A percentile compares a stretch with the other conserved stretches of the same genome.
Conservation (phyloP, 2,113 vertebrate genomes). For the Dasyornis broadbenti region DNA sequence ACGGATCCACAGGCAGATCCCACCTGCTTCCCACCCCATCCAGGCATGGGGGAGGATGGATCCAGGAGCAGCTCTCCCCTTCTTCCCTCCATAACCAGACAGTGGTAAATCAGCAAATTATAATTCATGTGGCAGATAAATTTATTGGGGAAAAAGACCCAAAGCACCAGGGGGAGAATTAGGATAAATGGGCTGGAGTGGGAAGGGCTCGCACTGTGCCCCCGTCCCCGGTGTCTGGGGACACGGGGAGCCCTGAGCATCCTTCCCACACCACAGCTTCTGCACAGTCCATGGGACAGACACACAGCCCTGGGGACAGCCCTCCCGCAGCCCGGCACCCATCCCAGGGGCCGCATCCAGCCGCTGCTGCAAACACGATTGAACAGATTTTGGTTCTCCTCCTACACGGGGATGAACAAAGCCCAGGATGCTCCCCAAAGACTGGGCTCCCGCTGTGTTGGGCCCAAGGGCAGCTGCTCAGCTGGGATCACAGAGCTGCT, state of each 20-base stretch:
- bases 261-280: neutral
- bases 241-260: neutral
- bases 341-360: neutral
- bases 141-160: neutral
- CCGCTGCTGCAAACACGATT: neutral
- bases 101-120: neutral
- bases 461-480: rapidly evolving
- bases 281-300: neutral
- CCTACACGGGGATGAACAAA: rapidly evolving
- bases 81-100: neutral
- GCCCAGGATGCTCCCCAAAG: neutral
- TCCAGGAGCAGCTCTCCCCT: neutral
- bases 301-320: neutral
- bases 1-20: rapidly evolving
- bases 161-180: neutral
- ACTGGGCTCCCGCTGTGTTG: rapidly evolving
- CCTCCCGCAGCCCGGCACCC: neutral
- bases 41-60: rapidly evolving
- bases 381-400: neutral
- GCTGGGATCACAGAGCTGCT: rapidly evolving
- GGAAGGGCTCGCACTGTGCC: rapidly evolving
- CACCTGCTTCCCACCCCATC: neutral
- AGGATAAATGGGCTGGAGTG: neutral
- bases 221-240: neutral
- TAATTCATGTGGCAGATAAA: neutral